Percentiles rank a stretch among this genome's conserved stretches.
phyloP scores from a whole-genome alignment of 2,797 vertebrate genomes.

The Trachurus trachurus region DNA sequence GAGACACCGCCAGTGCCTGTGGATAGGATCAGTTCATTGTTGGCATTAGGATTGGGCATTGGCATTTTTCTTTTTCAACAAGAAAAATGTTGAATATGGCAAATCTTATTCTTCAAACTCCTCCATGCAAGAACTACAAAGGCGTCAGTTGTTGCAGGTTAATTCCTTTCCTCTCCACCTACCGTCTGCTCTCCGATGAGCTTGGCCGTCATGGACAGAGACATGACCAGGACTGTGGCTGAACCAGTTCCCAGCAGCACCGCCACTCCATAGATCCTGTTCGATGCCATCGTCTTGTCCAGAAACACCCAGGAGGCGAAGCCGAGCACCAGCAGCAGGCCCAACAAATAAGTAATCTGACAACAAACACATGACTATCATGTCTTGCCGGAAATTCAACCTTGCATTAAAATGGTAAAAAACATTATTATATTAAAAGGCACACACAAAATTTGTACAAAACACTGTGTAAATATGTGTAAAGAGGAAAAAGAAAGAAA shows the following conservation, averaged over 20 bases:
- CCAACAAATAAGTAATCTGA: conserved; percentile 90
- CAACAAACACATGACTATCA: background rate
- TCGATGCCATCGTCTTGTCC: conserved; percentile 71
- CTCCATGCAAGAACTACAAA: background rate
- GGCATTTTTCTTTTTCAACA: background rate
- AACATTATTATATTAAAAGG: no score
- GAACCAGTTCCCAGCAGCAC: conserved; percentile 88
- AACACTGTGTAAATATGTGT: no score
- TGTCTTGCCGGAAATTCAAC: no score
- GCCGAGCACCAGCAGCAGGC: conserved; percentile 86
- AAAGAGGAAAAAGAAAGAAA: background rate
- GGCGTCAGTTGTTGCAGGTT: background rate
- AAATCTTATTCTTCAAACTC: background rate
- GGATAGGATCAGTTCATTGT: background rate
- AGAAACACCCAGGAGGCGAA: conserved; percentile 90
- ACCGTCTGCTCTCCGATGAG: conserved; percentile 93
- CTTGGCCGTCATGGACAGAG: conserved; percentile 92
- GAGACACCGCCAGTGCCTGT: background rate
- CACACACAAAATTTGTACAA: no score
- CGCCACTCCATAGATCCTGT: conserved; percentile 84
- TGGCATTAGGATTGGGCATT: no score
- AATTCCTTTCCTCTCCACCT: conserved; percentile 23
- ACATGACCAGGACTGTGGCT: conserved; percentile 92
- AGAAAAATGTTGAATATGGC: background rate
- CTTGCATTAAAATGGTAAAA: no score